These are phyloP conservation scores for Tetropium fuscum DNA, from an alignment of 2,888 invertebrate genomes.

Conservation along the genomic window DNA sequence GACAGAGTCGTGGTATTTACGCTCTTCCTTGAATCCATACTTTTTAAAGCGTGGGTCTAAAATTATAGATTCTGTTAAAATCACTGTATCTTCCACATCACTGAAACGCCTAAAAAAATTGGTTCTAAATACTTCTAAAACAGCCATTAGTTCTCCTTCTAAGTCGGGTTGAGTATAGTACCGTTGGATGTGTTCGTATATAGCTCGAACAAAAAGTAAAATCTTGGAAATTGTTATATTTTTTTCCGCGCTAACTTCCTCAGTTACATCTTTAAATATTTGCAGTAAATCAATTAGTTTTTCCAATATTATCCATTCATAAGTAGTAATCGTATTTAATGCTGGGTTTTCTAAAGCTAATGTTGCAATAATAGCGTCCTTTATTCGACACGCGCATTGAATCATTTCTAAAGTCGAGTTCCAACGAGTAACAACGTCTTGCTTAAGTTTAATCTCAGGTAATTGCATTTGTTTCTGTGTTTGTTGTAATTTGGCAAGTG, in stretches of 20 bases:
- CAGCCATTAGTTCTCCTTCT: conserved; percentile 3
- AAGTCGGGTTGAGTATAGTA: neutral
- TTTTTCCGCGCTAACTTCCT: conserved; percentile 22
- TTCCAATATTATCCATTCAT: neutral
- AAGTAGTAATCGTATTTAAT: neutral
- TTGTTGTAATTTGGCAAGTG: conserved; percentile 8
- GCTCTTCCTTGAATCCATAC: conserved; percentile 7
- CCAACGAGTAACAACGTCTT: conserved; percentile 8
- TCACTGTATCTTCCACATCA: conserved; percentile 12
- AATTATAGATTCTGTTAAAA: conserved; percentile 14
- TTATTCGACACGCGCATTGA: neutral
- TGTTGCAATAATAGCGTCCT: conserved; percentile 4
- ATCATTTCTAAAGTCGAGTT: conserved; percentile 10
- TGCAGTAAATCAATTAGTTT: conserved; percentile 5
- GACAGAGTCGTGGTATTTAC: neutral
- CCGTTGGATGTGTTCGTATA: conserved; percentile 5
- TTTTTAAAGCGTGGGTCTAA: conserved; percentile 20
- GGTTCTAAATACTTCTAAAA: conserved; percentile 3
- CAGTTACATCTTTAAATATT: conserved; percentile 23
- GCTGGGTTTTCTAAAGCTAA: conserved; percentile 5
- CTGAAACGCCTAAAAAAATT: conserved; percentile 7
- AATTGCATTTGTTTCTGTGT: conserved; percentile 14
- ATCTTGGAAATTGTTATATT: conserved; percentile 14
- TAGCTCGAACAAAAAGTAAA: conserved; percentile 9
- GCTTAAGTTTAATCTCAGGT: conserved; percentile 1